Evolutionary conservation across 2,113 vertebrate genomes (phyloP), one percentile per base, ranked within the genome.

Genomic region (Proterorhinus semilunaris): DNA sequence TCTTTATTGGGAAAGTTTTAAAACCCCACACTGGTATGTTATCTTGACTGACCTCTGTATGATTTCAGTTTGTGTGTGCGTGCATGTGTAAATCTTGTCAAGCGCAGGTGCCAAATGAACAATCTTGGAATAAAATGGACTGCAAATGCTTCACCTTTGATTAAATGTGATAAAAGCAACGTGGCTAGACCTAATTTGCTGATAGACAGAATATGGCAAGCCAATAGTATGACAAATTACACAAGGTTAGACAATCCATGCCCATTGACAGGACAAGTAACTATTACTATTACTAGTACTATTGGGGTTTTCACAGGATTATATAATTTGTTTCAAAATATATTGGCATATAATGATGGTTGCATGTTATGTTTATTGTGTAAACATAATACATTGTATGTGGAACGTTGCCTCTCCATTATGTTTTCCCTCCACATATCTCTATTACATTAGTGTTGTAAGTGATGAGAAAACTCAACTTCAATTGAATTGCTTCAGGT

Each of bases 61-160:
- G 51, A 11, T 84, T 84, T 81, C 59, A 69, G 65, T 75, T 42
- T 59, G 62, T 48, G 27, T 3, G 27, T 36, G 27, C 27, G 27
- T 36, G 27, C 2, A 3, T 36, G 27, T 49, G 12, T 76, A 72
- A 83, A 78, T 86, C 78, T 78, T 45, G 59, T 69, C 69, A 55
- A 66, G 53, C 44, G 4, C 66, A 75, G 44, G 52, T 72, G 67
- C 59, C 54, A 36, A 76, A 69, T 74, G 7, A 76, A 72, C 42
- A 21, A 58, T 42, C 5, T 58, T 15, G 15, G 57, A 67, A 44
- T 13, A 68, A 69, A 79, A 76, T 79, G 11, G 8, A 65, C 59
- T 61, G 17, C 52, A 48, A 54, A 79, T 68, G 42, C 55, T 73
- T 65, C 62, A 72, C 53, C 63, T 55, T 75, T 62, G 62, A 42